Base-by-base conservation (phyloP, 2,113 vertebrate genomes). In the Cairina moschata region DNA sequence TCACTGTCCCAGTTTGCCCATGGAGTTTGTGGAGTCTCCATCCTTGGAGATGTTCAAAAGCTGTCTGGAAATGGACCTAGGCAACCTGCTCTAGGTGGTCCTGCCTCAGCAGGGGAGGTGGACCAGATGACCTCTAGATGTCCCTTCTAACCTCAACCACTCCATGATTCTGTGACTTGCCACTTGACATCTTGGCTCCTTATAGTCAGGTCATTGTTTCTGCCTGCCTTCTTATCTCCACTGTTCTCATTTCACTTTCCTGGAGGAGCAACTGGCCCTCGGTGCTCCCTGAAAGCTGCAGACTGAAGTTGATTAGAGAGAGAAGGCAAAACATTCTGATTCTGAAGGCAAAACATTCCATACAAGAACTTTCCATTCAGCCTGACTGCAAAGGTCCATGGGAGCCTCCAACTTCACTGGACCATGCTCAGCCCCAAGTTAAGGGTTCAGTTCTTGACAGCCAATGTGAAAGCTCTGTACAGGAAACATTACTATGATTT, bases 371-470 rank as follows among this genome's bases (percentile, higher is more conserved):
- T 84, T 42, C 4, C 28, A 48, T 79, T 78, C 14, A 69, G 2
- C 4, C 26, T 86, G 20, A 3, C 5, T 84, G 15, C 16, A 68
- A 58, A 50, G 23, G 36, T 77, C 28, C 12, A 0, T 1, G 1
- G 40, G 67, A 55, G 11, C 4, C 46, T 56, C 8, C 38, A 71
- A 8, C 21, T 44, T 16, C 20, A 50, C 15, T 28, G 11, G 36
- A n/a, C 12, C 9, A 11, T 23, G 11, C 16, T 72, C 11, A 38
- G 46, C 4, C 3, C 4, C 29, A 76, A 17, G 48, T 0, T 48
- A 29, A 10, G 5, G 63, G 13, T 20, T 92, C 56, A 68, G 18
- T 23, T 86, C n/a, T 46, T 52, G 73, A 54, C 31, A 84, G n/a
- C 16, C 18, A 60, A 9, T 2, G 2, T 46, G 40, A 26, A 54